These are phyloP conservation scores for Epinotia nisella DNA, from an alignment of 2,888 invertebrate species.

Conservation along the genomic window DNA sequence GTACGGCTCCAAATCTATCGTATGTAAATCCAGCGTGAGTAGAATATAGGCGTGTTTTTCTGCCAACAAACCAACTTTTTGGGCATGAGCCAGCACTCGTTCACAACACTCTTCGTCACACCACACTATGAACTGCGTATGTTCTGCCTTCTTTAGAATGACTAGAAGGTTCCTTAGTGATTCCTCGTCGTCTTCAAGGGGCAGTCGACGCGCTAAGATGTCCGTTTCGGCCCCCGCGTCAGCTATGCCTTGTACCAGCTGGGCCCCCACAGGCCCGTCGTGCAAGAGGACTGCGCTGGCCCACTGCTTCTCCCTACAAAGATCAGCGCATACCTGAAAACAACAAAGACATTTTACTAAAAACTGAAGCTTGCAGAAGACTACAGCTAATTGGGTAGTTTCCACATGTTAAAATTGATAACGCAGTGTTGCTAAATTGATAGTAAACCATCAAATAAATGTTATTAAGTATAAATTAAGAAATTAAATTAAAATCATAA, in stretches of 20 bases:
- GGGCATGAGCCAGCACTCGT: constrained; percentile 26
- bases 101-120: constrained; percentile 34
- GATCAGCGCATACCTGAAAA: constrained; percentile 29
- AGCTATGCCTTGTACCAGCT: constrained; percentile 12
- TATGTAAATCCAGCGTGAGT: constrained; percentile 33
- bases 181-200: constrained; percentile 14
- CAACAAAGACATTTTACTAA: background rate
- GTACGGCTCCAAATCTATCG: constrained; percentile 36
- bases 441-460: too few relatives aligned
- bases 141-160: constrained; percentile 35
- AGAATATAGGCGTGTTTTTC: constrained; percentile 38
- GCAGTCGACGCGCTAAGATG: constrained; percentile 30
- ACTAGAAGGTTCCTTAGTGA: constrained; percentile 28
- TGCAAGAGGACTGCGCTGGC: constrained; percentile 25
- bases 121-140: constrained; percentile 38
- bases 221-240: background rate
- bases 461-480: too few relatives aligned
- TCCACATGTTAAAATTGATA: too few relatives aligned
- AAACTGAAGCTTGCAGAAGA: too few relatives aligned
- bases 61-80: constrained; percentile 30
- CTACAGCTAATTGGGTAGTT: too few relatives aligned
- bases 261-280: constrained; percentile 13
- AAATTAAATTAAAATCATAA: too few relatives aligned
- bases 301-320: constrained; percentile 33
- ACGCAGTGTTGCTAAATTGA: too few relatives aligned